phyloP scores from a whole-genome alignment of 2,797 vertebrate genomes.

The Scyliorhinus canicula region DNA sequence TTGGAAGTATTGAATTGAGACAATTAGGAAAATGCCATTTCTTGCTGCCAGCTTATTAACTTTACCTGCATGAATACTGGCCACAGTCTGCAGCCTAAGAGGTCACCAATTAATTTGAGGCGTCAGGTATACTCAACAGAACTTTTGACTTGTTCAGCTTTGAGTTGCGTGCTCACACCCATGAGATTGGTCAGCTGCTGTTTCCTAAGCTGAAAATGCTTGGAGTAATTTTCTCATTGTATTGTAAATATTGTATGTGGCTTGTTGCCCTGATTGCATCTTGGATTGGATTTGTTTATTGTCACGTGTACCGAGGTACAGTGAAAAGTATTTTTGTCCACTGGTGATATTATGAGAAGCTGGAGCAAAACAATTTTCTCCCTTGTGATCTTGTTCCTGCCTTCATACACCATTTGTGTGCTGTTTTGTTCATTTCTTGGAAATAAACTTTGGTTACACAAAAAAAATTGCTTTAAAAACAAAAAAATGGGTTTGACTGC shows the following conservation, averaged over 20 bases:
- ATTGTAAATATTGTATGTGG: conserved; percentile 25
- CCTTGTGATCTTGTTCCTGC: conserved; percentile 10
- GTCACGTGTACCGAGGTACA: no score
- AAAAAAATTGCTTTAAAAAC: no score
- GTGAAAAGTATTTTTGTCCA: no score
- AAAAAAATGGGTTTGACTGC: no score
- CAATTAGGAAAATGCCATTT: neutral
- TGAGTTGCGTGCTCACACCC: neutral
- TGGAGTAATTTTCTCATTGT: neutral
- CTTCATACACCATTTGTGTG: conserved; percentile 67
- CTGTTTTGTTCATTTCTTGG: conserved; percentile 69
- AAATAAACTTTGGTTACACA: conserved; percentile 72
- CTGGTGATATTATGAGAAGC: neutral
- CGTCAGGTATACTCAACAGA: neutral
- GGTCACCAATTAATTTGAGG: no score
- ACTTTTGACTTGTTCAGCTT: neutral
- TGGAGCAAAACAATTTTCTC: neutral
- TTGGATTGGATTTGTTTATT: no score
- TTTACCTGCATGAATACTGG: conserved; percentile 11
- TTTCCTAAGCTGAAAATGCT: neutral
- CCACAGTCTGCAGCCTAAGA: neutral
- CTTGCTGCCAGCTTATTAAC: neutral
- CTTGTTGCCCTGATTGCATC: conserved; percentile 4
- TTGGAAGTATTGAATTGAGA: neutral
- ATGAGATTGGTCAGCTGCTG: neutral